phyloP scores from a whole-genome alignment of 2,113 vertebrate species.

The Aleadryas rufinucha region DNA sequence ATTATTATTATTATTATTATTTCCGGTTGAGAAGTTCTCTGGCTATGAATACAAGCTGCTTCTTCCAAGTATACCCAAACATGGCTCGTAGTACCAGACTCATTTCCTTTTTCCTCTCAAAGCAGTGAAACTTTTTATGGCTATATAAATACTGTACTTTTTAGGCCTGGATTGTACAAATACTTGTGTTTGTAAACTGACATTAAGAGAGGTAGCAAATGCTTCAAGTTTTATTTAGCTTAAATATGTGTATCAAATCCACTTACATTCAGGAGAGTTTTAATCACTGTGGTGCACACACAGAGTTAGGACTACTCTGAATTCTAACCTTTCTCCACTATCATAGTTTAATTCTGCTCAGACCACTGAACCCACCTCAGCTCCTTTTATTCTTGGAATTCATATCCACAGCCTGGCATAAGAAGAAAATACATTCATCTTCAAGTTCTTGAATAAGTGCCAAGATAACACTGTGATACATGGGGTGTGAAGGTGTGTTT shows the following conservation, averaged over 20 bases:
- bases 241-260: background rate
- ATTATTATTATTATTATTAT: background rate
- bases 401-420: background rate
- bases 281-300: background rate
- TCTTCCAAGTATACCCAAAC: background rate
- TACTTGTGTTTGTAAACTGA: background rate
- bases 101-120: background rate
- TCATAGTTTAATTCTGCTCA: background rate
- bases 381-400: background rate
- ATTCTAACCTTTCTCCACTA: background rate
- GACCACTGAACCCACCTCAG: background rate
- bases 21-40: background rate
- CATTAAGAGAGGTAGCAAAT: background rate
- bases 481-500: background rate
- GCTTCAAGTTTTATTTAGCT: background rate
- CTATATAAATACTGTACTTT: background rate
- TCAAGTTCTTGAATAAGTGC: background rate
- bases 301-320: background rate
- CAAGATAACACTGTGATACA: background rate
- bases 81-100: background rate
- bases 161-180: background rate
- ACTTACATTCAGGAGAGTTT: background rate
- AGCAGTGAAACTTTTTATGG: background rate
- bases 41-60: background rate
- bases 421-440: background rate